These are phyloP conservation scores for Ormyrus rosae DNA, from an alignment of 2,888 invertebrate genomes.

Conservation along the genomic window DNA sequence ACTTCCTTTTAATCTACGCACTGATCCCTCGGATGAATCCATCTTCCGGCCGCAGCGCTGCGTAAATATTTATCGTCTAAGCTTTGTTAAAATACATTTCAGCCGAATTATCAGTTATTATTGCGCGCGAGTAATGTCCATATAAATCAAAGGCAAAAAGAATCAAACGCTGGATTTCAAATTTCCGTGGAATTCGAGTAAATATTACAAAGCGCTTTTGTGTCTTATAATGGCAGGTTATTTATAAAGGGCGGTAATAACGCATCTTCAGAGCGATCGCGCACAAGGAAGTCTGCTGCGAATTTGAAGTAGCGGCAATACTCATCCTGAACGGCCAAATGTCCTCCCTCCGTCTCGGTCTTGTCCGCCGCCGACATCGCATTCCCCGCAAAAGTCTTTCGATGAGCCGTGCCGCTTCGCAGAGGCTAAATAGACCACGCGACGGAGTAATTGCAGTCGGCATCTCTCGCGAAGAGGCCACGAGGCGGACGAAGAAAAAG, in stretches of 20 bases:
- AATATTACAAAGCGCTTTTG: neutral
- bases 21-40: slow-evolving; percentile 14
- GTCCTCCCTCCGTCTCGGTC: neutral
- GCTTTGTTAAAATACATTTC: too few species aligned
- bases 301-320: slow-evolving; percentile 38
- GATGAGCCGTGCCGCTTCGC: slow-evolving; percentile 68
- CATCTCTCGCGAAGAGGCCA: slow-evolving; percentile 59
- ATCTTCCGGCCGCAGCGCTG: slow-evolving; percentile 3
- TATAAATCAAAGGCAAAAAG: too few species aligned
- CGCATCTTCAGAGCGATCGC: neutral
- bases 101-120: too few species aligned
- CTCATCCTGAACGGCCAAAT: slow-evolving; percentile 21
- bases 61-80: too few species aligned
- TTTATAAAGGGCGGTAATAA: slow-evolving; percentile 50
- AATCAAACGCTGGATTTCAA: too few species aligned
- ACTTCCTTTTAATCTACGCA: slow-evolving; percentile 32
- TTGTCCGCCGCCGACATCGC: neutral
- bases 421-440: slow-evolving; percentile 70
- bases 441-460: slow-evolving; percentile 71
- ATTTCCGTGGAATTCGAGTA: neutral
- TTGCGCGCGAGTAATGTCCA: too few species aligned
- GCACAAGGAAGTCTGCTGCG: slow-evolving; percentile 62
- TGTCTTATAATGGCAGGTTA: slow-evolving; percentile 10
- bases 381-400: slow-evolving; percentile 64
- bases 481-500: slow-evolving; percentile 53